These are phyloP conservation scores for Myathropa florea DNA, from an alignment of 2,888 invertebrate genomes.

Conservation along the genomic window DNA sequence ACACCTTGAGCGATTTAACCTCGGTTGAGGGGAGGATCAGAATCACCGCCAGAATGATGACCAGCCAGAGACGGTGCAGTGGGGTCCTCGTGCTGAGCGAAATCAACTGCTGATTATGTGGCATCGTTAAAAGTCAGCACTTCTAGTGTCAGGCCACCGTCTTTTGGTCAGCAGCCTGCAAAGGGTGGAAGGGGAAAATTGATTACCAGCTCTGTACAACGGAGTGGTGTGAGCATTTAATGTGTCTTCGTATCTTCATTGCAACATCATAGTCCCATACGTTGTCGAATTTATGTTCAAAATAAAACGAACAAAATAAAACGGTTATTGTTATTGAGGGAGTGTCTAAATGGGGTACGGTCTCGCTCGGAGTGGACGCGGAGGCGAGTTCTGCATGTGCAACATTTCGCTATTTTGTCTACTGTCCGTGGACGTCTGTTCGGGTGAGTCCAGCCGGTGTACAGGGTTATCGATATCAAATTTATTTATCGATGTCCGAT, in stretches of 20 bases:
- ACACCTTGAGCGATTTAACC: slow-evolving; percentile 64
- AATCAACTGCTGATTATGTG: slow-evolving; percentile 60
- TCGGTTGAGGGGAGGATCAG: slow-evolving; percentile 57
- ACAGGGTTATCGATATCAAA: slow-evolving; percentile 44
- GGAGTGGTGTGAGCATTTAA: slow-evolving; percentile 16
- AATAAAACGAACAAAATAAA: slow-evolving; percentile 52
- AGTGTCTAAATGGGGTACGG: slow-evolving; percentile 27
- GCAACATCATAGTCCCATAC: not conserved
- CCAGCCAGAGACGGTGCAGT: slow-evolving; percentile 45
- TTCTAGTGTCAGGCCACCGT: slow-evolving; percentile 67
- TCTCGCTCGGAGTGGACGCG: not conserved
- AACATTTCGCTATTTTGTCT: slow-evolving; percentile 35
- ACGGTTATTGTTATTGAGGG: slow-evolving; percentile 52
- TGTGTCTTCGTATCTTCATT: slow-evolving; percentile 39
- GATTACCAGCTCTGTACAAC: not conserved
- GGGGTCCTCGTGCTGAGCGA: slow-evolving; percentile 57
- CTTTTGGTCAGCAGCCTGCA: slow-evolving; percentile 58
- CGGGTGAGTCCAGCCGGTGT: not conserved
- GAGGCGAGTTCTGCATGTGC: slow-evolving; percentile 17
- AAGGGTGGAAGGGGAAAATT: slow-evolving; percentile 1
- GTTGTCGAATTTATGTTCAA: slow-evolving; percentile 45
- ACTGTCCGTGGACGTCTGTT: not conserved
- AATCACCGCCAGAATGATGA: slow-evolving; percentile 49
- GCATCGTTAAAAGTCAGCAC: slow-evolving; percentile 70
- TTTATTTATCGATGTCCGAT: slow-evolving; percentile 45